phyloP scores from a whole-genome alignment of 1,140 invertebrate species.

The Leucophenga varia region DNA sequence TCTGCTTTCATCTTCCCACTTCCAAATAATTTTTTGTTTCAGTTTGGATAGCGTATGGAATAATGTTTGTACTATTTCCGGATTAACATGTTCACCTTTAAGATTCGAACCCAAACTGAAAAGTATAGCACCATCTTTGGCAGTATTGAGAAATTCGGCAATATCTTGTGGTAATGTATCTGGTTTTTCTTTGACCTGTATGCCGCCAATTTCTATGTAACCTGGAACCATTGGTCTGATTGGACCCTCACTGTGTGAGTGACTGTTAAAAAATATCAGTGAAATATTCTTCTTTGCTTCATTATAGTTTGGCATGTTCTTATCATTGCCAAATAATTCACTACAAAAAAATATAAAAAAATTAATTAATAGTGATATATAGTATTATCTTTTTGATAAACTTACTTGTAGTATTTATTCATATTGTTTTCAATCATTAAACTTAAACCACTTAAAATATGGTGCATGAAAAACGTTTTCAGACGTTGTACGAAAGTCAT shows the following conservation, averaged over 20 bases:
- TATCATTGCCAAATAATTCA: conserved; percentile 25
- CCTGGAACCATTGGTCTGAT: conserved; percentile 51
- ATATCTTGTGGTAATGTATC: conserved; percentile 57
- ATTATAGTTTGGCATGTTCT: conserved; percentile 19
- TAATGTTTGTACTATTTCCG: conserved; percentile 50
- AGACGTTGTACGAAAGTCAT: conserved; percentile 20
- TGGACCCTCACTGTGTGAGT: conserved; percentile 43
- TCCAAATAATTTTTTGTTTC: conserved; percentile 64
- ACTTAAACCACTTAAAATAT: conserved; percentile 1
- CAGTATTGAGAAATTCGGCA: conserved; percentile 58
- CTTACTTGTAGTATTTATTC: conserved; percentile 27
- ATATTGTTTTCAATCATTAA: conserved; percentile 11
- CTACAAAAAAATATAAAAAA: conserved; percentile 7
- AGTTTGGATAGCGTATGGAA: conserved; percentile 58
- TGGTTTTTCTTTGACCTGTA: conserved; percentile 53
- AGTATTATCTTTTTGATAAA: background rate
- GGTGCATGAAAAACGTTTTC: conserved; percentile 7
- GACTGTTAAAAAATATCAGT: conserved; percentile 38
- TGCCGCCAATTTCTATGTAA: conserved; percentile 57
- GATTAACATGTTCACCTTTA: conserved; percentile 51
- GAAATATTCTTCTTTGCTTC: conserved; percentile 40
- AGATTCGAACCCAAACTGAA: conserved; percentile 65
- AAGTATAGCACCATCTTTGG: conserved; percentile 61
- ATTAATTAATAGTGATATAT: background rate
- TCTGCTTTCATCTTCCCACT: conserved; percentile 62